Base-by-base conservation (phyloP, 2,113 vertebrate species). In the Suncus etruscus region DNA sequence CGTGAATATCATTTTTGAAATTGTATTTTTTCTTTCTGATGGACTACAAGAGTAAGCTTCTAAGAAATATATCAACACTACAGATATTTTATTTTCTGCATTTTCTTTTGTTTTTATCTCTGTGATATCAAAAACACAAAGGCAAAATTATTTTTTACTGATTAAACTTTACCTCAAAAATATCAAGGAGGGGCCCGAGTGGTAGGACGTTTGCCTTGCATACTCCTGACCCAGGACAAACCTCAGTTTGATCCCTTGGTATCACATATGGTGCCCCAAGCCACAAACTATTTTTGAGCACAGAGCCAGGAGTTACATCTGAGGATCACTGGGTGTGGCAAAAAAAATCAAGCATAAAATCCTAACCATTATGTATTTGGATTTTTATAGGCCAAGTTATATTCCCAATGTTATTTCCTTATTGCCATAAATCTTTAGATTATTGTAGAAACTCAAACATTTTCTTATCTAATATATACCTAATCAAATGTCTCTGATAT, bases 401-500 rank as follows among this genome's bases (percentile, higher is more conserved):
- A 75, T 75, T 87, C 61, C 25, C 65, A 8, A 72, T 73, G 47
- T 75, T 15, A 76, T 63, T 48, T 15, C 20, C n/a, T 63, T 80
- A n/a, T 72, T 70, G 16, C 25, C 69, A 87, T 75, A 69, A 61
- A 87, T 87, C 80, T 90, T 72, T 4, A 87, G 4, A 69, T 25
- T 89, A 63, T 69, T 89, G 22, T 3, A 80, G 50, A 81, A 93
- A 89, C 86, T 61, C 39, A 15, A 86, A 68, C 68, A 83, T 63
- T 95, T 86, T 45, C 8, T 75, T 50, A 84, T 84, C 51, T 5
- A 6, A 74, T 79, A 50, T 78, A 54, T 4, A 69, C 63, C 48
- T 83, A 32, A 32, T 31, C 87, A 85, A 48, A 15, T 63, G 32
- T 85, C 68, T 85, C 29, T 76, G 27, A 58, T 47, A 63, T 24